Conservation (phyloP, 2,888 invertebrate genomes). For the Apamea anceps region DNA sequence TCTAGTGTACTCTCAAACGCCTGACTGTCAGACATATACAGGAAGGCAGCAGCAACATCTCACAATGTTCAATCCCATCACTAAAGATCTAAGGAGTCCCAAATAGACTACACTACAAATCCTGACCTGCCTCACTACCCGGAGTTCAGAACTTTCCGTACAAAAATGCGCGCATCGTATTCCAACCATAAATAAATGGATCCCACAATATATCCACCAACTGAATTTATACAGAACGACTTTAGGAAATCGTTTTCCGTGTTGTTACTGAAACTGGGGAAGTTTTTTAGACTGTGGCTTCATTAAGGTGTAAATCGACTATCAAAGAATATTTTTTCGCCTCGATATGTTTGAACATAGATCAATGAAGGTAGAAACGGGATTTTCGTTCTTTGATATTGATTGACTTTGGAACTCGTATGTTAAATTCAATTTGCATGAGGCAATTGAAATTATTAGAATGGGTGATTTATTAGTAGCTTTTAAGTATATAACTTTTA, state of each 20-base stretch:
- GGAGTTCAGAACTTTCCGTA: slow-evolving; percentile 67
- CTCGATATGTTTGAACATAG: slow-evolving; percentile 31
- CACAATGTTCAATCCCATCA: slow-evolving; percentile 25
- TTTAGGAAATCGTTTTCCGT: slow-evolving; percentile 68
- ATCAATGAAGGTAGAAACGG: slow-evolving; percentile 21
- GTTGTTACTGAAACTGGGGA: slow-evolving; percentile 61
- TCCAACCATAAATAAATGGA: slow-evolving; percentile 77
- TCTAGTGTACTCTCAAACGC: neutral
- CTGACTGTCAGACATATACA: neutral
- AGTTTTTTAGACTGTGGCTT: slow-evolving; percentile 50
- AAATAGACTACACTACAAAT: slow-evolving; percentile 70
- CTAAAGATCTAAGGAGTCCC: slow-evolving; percentile 52
- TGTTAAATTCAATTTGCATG: slow-evolving; percentile 19
- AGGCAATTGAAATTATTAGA: neutral
- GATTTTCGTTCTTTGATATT: slow-evolving; percentile 15
- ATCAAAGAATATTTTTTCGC: slow-evolving; percentile 36
- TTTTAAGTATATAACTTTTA: too few relatives aligned
- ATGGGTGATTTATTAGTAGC: neutral
- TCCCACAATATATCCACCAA: slow-evolving; percentile 60
- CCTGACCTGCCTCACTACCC: slow-evolving; percentile 72
- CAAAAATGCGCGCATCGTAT: slow-evolving; percentile 71
- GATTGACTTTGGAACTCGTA: slow-evolving; percentile 26
- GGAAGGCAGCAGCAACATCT: neutral
- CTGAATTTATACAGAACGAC: slow-evolving; percentile 70
- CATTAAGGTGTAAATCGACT: slow-evolving; percentile 52